Conservation (phyloP, 2,888 invertebrate genomes). For the Harmothoe impar region DNA sequence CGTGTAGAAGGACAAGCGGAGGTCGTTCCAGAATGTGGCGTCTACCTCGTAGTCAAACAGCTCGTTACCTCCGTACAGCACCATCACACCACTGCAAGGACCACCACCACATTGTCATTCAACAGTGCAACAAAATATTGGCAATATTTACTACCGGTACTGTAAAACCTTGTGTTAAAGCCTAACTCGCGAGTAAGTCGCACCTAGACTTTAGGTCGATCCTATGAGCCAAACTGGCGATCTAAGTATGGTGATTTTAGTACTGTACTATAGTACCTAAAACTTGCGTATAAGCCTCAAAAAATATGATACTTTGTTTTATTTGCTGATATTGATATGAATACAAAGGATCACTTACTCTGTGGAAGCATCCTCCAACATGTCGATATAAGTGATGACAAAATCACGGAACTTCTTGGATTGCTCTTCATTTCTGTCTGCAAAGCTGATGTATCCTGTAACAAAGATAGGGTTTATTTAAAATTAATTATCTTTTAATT, state of each 20-base stretch:
- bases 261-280: too few species aligned
- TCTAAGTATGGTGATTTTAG: too few species aligned
- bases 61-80: slow-evolving; percentile 81
- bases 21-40: slow-evolving; percentile 79
- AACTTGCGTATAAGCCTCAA: too few species aligned
- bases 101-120: background rate
- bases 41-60: slow-evolving; percentile 81
- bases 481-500: too few species aligned
- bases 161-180: too few species aligned
- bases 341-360: slow-evolving; percentile 72
- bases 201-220: too few species aligned
- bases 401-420: slow-evolving; percentile 76
- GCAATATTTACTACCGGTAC: too few species aligned
- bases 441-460: slow-evolving; percentile 72
- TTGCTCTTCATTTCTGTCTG: slow-evolving; percentile 73
- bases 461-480: slow-evolving; percentile 1
- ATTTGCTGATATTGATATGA: too few species aligned
- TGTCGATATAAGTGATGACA: slow-evolving; percentile 77
- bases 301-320: too few species aligned
- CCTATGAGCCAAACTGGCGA: too few species aligned
- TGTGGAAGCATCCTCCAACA: slow-evolving; percentile 76
- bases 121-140: too few species aligned
- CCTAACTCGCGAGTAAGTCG: too few species aligned
- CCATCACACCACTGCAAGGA: slow-evolving; percentile 75
- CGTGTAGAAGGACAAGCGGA: slow-evolving; percentile 76